Percentiles rank a stretch among this genome's conserved stretches.
phyloP scores from a whole-genome alignment of 2,113 vertebrate genomes.

The Chloebia gouldiae region DNA sequence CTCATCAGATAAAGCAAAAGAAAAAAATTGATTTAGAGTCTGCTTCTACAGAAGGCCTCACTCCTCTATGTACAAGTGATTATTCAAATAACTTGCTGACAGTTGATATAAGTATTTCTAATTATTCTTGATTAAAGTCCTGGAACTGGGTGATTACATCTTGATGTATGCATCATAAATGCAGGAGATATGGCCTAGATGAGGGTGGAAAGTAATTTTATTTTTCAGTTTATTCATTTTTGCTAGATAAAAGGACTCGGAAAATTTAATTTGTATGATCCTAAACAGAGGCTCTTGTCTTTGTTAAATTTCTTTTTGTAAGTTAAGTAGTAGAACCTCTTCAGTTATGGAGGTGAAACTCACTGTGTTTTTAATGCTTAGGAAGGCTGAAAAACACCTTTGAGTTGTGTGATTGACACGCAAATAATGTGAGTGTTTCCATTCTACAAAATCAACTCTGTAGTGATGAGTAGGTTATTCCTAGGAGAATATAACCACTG shows the following conservation, averaged over 20 bases:
- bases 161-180: not conserved
- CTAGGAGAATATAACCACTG: not conserved
- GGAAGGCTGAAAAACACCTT: not conserved
- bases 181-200: not conserved
- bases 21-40: not conserved
- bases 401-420: not conserved
- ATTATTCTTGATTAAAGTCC: not conserved
- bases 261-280: not conserved
- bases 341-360: not conserved
- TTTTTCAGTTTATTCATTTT: not conserved
- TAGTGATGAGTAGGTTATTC: not conserved
- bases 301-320: not conserved
- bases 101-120: not conserved
- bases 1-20: not conserved
- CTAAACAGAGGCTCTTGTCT: not conserved
- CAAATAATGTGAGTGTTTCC: not conserved
- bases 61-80: not conserved
- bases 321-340: not conserved
- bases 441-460: not conserved
- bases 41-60: not conserved
- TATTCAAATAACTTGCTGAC: slow-evolving; percentile 9
- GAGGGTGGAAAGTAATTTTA: not conserved
- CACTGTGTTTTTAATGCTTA: not conserved
- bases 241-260: not conserved
- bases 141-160: not conserved